phyloP scores from a whole-genome alignment of 2,888 invertebrate genomes.

The Leistus spinibarbis region DNA sequence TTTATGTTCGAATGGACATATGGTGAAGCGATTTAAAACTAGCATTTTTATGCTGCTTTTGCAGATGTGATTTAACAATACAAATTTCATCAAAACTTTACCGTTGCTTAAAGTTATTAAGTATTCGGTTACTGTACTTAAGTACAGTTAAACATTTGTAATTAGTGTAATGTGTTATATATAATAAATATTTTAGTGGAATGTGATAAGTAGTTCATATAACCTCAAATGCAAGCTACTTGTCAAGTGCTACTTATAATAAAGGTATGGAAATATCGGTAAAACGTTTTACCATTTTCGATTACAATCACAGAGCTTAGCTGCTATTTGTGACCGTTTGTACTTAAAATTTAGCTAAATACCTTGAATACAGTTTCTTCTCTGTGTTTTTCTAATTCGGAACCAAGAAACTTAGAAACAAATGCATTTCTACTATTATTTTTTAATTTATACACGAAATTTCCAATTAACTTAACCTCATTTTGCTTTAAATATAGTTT shows the following conservation, averaged over 20 bases:
- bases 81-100: background rate
- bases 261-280: background rate
- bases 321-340: background rate
- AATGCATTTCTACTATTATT: background rate
- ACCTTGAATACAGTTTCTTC: background rate
- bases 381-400: background rate
- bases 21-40: slow-evolving; percentile 38
- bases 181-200: background rate
- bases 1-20: slow-evolving; percentile 36
- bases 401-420: background rate
- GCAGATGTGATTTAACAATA: background rate
- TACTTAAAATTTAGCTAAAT: background rate
- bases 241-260: background rate
- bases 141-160: background rate
- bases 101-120: background rate
- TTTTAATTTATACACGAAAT: background rate
- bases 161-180: background rate
- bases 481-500: no score
- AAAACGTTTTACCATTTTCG: background rate
- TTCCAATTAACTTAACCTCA: no score
- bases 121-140: background rate
- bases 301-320: background rate
- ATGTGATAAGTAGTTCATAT: background rate
- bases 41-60: slow-evolving; percentile 18
- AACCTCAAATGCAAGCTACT: background rate